Conservation (phyloP, 2,113 vertebrate genomes). For the Pholis gunnellus region DNA sequence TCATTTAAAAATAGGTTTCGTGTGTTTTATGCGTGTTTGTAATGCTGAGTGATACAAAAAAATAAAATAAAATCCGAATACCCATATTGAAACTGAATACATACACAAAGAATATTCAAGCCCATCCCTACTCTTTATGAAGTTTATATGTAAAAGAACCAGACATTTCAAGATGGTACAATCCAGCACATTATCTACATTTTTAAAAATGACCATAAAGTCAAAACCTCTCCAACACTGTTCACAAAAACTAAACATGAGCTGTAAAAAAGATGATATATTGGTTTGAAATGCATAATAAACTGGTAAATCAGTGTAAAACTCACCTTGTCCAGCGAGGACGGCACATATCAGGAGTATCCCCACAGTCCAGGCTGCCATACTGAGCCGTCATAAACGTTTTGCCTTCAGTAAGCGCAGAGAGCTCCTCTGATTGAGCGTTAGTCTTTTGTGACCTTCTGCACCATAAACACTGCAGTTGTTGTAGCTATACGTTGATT, state of each 20-base stretch:
- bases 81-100: no score
- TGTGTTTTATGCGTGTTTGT: no score
- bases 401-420: background rate
- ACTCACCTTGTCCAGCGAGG: conserved; percentile 53
- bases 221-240: background rate
- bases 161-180: background rate
- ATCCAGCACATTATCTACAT: background rate
- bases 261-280: background rate
- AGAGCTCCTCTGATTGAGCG: background rate
- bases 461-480: no score
- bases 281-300: background rate
- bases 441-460: no score
- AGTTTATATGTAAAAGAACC: background rate
- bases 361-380: background rate
- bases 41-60: no score
- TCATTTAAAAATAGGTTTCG: no score
- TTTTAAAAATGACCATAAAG: background rate
- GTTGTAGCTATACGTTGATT: background rate
- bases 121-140: background rate
- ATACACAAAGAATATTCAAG: background rate
- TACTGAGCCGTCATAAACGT: background rate
- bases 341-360: background rate
- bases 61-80: no score
- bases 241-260: background rate
- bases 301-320: background rate